Base-by-base conservation (phyloP, 2,113 vertebrate species). In the Indicator indicator region DNA sequence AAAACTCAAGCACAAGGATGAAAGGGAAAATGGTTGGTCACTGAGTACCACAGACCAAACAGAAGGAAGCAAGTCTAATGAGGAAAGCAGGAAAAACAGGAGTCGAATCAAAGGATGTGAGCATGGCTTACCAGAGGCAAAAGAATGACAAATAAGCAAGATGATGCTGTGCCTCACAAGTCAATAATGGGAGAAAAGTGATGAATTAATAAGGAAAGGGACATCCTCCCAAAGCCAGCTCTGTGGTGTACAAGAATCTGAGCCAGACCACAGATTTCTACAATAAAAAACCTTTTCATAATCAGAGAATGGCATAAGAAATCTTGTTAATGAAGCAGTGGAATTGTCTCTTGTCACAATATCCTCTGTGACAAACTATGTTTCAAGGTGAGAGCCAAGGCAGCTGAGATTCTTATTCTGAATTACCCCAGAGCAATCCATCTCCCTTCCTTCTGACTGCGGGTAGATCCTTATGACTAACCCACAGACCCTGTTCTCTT, bases 321-420 rank as follows among this genome's bases (percentile, higher is more conserved):
- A 93, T 78, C 55, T 71, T 80, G 64, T 87, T 91, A 94, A 91
- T 89, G 68, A 92, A 94, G 86, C 48, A 71, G 64, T 91, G 72
- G 21, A 56, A 76, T 46, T 83, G 60, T 91, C 95, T 96, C 60
- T 71, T 85, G 77, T 65, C 78, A 95, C 86, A 94, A 87, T 92
- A 94, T 92, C 59, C 72, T 95, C 80, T 93, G 82, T 89, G 89
- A 92, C 52, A 92, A 93, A 94, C 90, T 90, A 87, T 74, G 42
- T 60, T 90, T 95, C 90, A 92, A 94, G 82, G 88, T 15, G 58
- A 96, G 80, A 94, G 83, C 33, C 69, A 94, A 81, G 72, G 63
- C 59, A 86, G 88, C 38, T 83, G 83, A 93, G 52, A 80, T 88
- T 91, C 56, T 55, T 90, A 42, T 71, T 89, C 52, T 83, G 85